phyloP scores from a whole-genome alignment of 2,113 vertebrate species.

The Artemisiospiza belli region DNA sequence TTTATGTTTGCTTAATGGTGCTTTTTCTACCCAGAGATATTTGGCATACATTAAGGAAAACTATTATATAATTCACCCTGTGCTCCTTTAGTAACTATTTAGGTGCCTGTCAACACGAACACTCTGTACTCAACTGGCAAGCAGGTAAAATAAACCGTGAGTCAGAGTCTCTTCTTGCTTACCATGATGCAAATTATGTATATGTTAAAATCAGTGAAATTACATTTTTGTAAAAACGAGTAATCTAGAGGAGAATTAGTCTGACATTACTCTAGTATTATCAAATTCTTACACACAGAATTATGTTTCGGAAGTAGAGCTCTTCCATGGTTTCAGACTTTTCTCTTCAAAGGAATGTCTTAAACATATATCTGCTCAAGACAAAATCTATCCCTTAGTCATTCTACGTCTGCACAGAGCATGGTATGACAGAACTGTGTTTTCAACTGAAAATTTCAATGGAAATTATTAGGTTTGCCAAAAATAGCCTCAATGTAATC shows the following conservation, averaged over 20 bases:
- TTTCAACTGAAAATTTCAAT: neutral
- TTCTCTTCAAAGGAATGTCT: neutral
- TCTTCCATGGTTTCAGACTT: neutral
- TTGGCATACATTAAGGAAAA: constrained; percentile 29
- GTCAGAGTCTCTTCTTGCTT: neutral
- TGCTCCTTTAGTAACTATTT: constrained; percentile 38
- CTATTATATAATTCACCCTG: constrained; percentile 16
- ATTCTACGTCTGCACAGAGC: neutral
- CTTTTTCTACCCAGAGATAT: constrained; percentile 19
- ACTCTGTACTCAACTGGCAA: neutral
- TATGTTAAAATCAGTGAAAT: neutral
- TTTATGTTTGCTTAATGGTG: constrained; percentile 47
- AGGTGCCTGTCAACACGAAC: neutral
- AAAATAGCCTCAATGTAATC: neutral
- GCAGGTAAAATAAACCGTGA: constrained; percentile 15
- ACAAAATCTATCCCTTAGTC: neutral
- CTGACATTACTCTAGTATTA: neutral
- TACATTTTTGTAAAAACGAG: neutral
- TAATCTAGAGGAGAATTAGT: neutral
- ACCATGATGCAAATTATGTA: neutral
- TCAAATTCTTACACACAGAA: neutral
- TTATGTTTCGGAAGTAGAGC: neutral
- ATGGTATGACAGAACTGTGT: neutral
- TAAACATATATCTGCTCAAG: neutral
- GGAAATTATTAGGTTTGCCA: neutral